Percentiles rank a stretch among this genome's conserved stretches.
Conservation (phyloP, 2,888 invertebrate genomes). For the Eugnorisma glareosa region DNA sequence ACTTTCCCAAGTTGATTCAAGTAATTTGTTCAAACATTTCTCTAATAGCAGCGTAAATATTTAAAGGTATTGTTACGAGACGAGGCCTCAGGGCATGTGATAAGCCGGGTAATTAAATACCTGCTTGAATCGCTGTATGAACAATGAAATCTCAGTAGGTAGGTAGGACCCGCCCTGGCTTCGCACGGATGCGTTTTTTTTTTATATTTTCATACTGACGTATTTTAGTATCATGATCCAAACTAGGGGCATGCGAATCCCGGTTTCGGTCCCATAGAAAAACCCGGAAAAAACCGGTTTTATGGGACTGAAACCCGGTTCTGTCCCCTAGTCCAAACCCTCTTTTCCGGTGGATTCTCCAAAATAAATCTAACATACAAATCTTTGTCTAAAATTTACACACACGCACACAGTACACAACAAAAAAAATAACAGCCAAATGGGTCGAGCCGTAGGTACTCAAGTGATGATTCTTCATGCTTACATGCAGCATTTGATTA, state of each 20-base stretch:
- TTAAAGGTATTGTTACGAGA: conserved; percentile 80
- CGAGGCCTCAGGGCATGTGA: conserved; percentile 72
- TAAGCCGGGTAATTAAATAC: conserved; percentile 69
- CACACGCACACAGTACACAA: neutral
- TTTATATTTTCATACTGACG: neutral
- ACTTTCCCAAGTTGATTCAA: conserved; percentile 69
- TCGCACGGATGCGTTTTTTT: neutral
- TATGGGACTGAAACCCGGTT: no score
- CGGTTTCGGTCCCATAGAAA: no score
- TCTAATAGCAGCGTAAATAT: conserved; percentile 82
- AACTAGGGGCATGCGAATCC: no score
- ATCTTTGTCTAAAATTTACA: neutral
- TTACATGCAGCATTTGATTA: neutral
- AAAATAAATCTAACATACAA: neutral
- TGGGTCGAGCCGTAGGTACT: neutral
- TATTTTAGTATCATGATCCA: neutral
- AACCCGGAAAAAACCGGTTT: no score
- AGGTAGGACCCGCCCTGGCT: neutral
- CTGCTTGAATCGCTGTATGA: conserved; percentile 37
- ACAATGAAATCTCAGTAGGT: conserved; percentile 34
- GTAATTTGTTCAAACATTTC: conserved; percentile 81
- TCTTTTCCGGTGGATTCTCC: neutral
- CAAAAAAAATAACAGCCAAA: neutral
- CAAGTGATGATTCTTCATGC: no score
- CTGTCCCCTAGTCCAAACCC: no score